These are phyloP conservation scores for Drosophila birchii DNA, from an alignment of 2,888 invertebrate species.

Conservation along the genomic window DNA sequence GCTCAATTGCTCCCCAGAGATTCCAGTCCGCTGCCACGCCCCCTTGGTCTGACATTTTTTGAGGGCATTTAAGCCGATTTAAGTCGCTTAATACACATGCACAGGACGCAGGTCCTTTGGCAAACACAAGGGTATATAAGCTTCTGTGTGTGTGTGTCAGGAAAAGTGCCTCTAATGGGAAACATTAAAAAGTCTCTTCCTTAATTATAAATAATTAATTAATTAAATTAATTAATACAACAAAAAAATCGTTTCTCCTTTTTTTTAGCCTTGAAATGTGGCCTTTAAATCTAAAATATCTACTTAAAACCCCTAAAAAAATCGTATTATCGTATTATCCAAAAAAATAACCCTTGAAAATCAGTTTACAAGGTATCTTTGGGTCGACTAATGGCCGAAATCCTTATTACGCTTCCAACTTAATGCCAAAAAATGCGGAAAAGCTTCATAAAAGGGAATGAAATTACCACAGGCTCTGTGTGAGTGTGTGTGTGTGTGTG, in stretches of 20 bases:
- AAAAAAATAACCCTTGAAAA: background rate
- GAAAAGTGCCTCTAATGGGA: background rate
- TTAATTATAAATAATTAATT: background rate
- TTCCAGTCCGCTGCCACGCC: constrained; percentile 15
- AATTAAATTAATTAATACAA: background rate
- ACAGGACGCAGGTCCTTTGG: constrained; percentile 4
- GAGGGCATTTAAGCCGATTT: constrained; percentile 69
- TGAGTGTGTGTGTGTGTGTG: constrained; percentile 20
- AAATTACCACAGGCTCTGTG: constrained; percentile 44
- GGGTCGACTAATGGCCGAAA: background rate
- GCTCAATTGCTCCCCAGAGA: constrained; percentile 26
- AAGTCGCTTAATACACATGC: constrained; percentile 57
- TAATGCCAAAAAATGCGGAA: constrained; percentile 69
- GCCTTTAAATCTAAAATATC: no score
- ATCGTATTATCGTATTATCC: background rate
- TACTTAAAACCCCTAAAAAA: background rate
- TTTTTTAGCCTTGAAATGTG: background rate
- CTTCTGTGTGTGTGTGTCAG: background rate
- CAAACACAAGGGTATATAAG: background rate
- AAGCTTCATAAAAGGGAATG: constrained; percentile 70
- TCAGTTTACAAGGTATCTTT: background rate
- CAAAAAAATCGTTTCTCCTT: background rate
- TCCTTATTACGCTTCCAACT: constrained; percentile 43
- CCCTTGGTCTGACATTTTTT: constrained; percentile 2
- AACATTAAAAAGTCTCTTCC: no score